Conservation (phyloP, 1,140 invertebrate species). For the Micrasema minimum region DNA sequence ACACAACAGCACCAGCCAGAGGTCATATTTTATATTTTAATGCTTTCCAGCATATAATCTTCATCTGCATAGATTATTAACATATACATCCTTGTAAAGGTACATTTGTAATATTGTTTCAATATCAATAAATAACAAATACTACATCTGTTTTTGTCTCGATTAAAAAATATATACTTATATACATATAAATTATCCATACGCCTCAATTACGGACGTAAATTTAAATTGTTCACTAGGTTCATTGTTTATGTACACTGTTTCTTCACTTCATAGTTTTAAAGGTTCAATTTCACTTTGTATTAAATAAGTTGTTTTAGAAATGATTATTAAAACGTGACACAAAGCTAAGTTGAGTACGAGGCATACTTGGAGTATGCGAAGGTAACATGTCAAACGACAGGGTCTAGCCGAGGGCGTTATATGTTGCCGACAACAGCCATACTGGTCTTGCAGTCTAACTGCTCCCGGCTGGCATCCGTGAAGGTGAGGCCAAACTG, state of each 20-base stretch:
- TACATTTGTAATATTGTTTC: background rate
- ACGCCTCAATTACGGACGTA: too few species aligned
- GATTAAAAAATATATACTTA: background rate
- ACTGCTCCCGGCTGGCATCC: constrained; percentile 74
- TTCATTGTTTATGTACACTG: constrained; percentile 13
- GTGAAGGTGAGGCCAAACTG: constrained; percentile 82
- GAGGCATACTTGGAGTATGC: background rate
- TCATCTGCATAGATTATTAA: too few species aligned
- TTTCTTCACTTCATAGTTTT: constrained; percentile 11
- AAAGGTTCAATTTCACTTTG: constrained; percentile 4
- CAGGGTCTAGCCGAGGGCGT: background rate
- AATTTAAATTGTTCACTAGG: constrained; percentile 22
- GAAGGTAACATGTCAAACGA: background rate
- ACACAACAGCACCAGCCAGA: too few species aligned
- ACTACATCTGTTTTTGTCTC: background rate
- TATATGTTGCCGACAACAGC: constrained; percentile 67
- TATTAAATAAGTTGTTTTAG: background rate
- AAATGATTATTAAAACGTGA: too few species aligned
- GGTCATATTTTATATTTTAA: too few species aligned
- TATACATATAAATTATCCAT: background rate
- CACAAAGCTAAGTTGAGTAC: too few species aligned
- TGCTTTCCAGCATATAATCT: too few species aligned
- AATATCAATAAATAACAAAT: constrained; percentile 2
- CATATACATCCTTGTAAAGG: too few species aligned
- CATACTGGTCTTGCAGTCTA: constrained; percentile 89